Percentiles rank a stretch among this genome's conserved stretches.
phyloP scores from a whole-genome alignment of 1,140 invertebrate species.

The Eurosta solidaginis region DNA sequence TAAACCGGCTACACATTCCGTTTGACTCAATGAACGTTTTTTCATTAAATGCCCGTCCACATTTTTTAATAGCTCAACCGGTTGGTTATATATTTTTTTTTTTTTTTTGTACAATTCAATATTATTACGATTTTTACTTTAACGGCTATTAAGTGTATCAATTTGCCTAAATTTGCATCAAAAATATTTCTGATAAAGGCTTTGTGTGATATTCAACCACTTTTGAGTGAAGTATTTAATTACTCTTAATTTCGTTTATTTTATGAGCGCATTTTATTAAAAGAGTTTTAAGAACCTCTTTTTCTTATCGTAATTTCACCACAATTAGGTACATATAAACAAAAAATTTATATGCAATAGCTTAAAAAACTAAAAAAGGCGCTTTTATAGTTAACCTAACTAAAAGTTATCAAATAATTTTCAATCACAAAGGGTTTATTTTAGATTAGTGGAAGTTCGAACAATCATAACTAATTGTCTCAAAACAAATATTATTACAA shows the following conservation, averaged over 20 bases:
- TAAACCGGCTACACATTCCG: neutral
- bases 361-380: no score
- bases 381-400: no score
- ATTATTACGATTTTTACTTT: constrained; percentile 6
- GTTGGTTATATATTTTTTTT: constrained; percentile 2
- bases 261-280: constrained; percentile 10
- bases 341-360: no score
- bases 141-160: constrained; percentile 13
- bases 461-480: no score
- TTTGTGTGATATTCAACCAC: neutral
- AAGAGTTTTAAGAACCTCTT: no score
- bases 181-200: neutral
- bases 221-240: neutral
- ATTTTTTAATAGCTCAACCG: constrained; percentile 10
- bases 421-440: no score
- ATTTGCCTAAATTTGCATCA: neutral
- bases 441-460: no score
- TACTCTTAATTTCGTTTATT: constrained; percentile 4
- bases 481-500: no score
- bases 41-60: neutral
- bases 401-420: no score
- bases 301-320: no score
- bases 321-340: no score
- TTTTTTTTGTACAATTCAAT: neutral
- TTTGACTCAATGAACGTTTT: neutral